These are phyloP conservation scores for Omphaloscelis lunosa DNA, from an alignment of 2,888 invertebrate species.

Conservation along the genomic window DNA sequence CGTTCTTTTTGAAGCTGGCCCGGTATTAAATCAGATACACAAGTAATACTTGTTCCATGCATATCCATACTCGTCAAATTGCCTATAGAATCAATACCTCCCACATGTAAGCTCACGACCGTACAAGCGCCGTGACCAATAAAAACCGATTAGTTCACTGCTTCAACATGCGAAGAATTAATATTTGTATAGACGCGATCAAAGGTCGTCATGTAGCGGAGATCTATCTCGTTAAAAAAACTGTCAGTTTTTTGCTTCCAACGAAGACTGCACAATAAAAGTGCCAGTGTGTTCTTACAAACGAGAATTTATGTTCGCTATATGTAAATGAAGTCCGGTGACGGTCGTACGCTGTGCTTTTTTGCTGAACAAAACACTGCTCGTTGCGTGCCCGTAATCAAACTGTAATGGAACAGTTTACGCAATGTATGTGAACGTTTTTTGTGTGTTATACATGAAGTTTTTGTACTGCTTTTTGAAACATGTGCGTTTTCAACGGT, in stretches of 20 bases:
- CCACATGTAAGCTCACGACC: conserved; percentile 76
- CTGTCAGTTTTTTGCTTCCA: conserved; percentile 84
- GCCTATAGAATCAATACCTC: conserved; percentile 74
- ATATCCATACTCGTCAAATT: conserved; percentile 71
- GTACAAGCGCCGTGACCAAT: conserved; percentile 77
- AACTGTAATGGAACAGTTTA: conserved; percentile 73
- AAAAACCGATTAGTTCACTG: conserved; percentile 83
- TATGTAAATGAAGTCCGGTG: conserved; percentile 88
- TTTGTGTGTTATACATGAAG: conserved; percentile 50
- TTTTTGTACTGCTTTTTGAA: conserved; percentile 57
- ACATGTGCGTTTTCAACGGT: conserved; percentile 34
- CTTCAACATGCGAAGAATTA: conserved; percentile 82
- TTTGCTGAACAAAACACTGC: conserved; percentile 75
- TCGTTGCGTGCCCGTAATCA: conserved; percentile 71
- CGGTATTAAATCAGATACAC: conserved; percentile 66
- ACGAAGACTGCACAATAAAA: conserved; percentile 89
- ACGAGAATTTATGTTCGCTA: conserved; percentile 89
- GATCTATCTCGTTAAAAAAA: conserved; percentile 82
- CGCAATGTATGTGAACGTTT: conserved; percentile 72
- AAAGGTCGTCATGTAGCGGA: conserved; percentile 81
- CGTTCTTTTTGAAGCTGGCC: conserved; percentile 41
- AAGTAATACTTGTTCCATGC: conserved; percentile 63
- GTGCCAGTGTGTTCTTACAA: conserved; percentile 89
- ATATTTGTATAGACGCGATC: conserved; percentile 87
- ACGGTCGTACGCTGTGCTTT: conserved; percentile 77